Conservation (phyloP, 2,888 invertebrate genomes). For the Choreutis nemorana region DNA sequence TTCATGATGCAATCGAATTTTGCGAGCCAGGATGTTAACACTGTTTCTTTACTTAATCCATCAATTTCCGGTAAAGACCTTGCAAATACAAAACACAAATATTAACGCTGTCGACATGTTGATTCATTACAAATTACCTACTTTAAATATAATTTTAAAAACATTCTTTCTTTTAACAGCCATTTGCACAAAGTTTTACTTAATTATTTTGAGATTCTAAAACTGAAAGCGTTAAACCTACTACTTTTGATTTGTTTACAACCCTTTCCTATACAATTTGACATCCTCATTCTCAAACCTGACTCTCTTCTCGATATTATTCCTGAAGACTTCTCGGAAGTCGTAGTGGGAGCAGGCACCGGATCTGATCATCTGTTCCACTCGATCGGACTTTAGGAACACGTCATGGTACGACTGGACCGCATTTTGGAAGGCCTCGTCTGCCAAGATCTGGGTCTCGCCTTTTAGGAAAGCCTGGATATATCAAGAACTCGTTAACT, state of each 20-base stretch:
- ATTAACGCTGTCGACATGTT: too few species aligned
- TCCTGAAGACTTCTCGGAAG: constrained; percentile 94
- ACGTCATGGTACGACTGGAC: constrained; percentile 96
- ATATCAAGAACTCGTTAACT: neutral
- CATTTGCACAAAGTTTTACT: neutral
- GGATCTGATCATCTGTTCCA: constrained; percentile 95
- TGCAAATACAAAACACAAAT: constrained; percentile 19
- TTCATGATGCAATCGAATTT: constrained; percentile 99
- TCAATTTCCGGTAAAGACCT: constrained; percentile 99
- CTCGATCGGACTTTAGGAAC: constrained; percentile 96
- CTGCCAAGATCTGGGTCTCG: constrained; percentile 97
- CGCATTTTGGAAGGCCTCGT: constrained; percentile 98
- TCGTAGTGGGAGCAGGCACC: constrained; percentile 99
- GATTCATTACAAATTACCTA: too few species aligned
- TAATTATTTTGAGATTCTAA: neutral
- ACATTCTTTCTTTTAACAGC: neutral
- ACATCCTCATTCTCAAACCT: too few species aligned
- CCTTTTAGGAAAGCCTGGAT: constrained; percentile 91
- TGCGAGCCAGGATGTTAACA: constrained; percentile 98
- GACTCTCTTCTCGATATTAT: constrained; percentile 98
- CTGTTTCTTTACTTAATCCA: constrained; percentile 98
- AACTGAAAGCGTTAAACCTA: neutral
- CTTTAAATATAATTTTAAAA: too few species aligned
- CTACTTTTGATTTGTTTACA: neutral
- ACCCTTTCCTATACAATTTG: too few species aligned